Conservation (phyloP, 35 echinoderm and acorn worm genomes). For the Apostichopus japonicus region DNA sequence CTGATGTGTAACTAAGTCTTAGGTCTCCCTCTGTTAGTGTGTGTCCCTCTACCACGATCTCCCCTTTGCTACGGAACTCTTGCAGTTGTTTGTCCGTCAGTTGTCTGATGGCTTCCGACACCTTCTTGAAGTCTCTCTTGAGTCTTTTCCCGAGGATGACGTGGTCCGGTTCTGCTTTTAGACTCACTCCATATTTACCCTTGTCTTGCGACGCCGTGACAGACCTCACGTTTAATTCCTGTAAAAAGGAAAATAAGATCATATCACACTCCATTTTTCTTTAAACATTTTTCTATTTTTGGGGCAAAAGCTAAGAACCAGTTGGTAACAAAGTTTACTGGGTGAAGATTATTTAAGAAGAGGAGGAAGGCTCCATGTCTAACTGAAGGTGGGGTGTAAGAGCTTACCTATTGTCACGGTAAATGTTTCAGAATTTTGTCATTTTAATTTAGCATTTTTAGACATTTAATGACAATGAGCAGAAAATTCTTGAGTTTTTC, state of each 20-base stretch:
- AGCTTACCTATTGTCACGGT: too few relatives aligned
- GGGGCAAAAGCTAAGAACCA: too few relatives aligned
- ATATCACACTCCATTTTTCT: too few relatives aligned
- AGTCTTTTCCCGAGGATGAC: conserved; percentile 89
- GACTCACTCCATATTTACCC: conserved; percentile 81
- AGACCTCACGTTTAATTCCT: conserved; percentile 90
- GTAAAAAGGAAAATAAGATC: not conserved
- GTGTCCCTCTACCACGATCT: conserved; percentile 91
- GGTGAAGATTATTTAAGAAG: too few relatives aligned
- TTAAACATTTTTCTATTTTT: too few relatives aligned
- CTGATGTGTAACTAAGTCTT: conserved; percentile 80
- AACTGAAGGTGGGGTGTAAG: too few relatives aligned
- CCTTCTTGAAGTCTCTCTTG: conserved; percentile 87
- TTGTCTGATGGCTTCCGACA: conserved; percentile 68
- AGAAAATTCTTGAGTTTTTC: too few relatives aligned
- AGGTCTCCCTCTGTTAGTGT: conserved; percentile 75
- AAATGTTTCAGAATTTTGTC: too few relatives aligned
- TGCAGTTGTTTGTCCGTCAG: conserved; percentile 87
- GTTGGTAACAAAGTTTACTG: too few relatives aligned
- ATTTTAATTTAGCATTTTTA: too few relatives aligned
- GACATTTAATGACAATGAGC: too few relatives aligned
- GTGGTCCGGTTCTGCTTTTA: conserved; percentile 92
- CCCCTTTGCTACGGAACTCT: conserved; percentile 69
- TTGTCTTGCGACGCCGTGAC: conserved; percentile 94
- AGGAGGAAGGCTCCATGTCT: too few relatives aligned